A percentile compares a stretch with the other conserved stretches of the same genome.
These are phyloP conservation scores for Pygmarrhopalites habei DNA, from an alignment of 1,140 invertebrate species.

Conservation along the genomic window DNA sequence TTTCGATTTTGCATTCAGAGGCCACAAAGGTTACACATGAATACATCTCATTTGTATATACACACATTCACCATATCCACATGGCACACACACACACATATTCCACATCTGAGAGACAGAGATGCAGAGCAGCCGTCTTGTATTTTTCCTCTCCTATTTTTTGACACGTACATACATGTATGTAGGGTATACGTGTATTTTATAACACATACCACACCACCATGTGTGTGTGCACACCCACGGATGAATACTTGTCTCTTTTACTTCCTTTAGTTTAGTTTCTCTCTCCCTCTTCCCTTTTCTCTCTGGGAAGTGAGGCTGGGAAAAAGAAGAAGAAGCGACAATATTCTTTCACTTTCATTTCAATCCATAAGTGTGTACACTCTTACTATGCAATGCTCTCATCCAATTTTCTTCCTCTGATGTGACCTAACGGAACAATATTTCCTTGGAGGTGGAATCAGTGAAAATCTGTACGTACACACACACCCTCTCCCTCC, in stretches of 20 bases:
- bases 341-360: slow-evolving; percentile 34
- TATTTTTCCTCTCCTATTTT: no score
- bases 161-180: no score
- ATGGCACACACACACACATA: no score
- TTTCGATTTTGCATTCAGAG: slow-evolving; percentile 12
- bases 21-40: slow-evolving; percentile 14
- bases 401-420: slow-evolving; percentile 39
- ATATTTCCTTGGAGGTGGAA: slow-evolving; percentile 21
- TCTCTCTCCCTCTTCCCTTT: not conserved
- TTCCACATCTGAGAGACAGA: no score
- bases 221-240: no score
- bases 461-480: no score
- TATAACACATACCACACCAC: no score
- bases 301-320: no score
- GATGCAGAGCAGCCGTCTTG: no score
- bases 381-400: slow-evolving; percentile 38
- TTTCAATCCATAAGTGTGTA: slow-evolving; percentile 33
- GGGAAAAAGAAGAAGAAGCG: slow-evolving; percentile 19
- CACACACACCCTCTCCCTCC: no score
- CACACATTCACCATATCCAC: no score
- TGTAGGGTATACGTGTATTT: slow-evolving; percentile 1
- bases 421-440: slow-evolving; percentile 25
- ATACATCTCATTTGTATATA: slow-evolving; percentile 14
- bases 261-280: slow-evolving; percentile 13
- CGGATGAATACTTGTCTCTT: slow-evolving; percentile 13